These are phyloP conservation scores for Elaphurus davidianus DNA, from an alignment of 2,113 vertebrate genomes.

Conservation along the genomic window DNA sequence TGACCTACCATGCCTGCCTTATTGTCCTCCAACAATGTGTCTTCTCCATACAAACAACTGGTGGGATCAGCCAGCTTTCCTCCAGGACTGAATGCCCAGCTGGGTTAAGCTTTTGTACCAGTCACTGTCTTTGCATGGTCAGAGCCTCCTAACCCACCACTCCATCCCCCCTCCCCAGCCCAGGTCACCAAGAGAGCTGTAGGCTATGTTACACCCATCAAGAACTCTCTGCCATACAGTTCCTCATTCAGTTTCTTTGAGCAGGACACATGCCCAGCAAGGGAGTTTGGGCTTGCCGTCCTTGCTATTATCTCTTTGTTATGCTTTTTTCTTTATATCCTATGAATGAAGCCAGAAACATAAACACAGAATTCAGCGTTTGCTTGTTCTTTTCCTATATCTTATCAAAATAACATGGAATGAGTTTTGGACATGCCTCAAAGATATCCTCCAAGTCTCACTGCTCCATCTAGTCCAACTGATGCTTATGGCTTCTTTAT, in stretches of 20 bases:
- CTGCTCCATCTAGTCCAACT: neutral
- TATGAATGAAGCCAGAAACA: neutral
- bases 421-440: neutral
- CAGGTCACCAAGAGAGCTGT: neutral
- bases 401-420: neutral
- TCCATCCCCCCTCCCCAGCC: neutral
- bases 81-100: neutral
- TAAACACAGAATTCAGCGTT: neutral
- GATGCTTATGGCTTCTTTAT: neutral
- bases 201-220: neutral
- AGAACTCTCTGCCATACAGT: no score
- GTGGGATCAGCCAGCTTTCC: neutral
- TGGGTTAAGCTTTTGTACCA: neutral
- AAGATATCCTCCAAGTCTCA: neutral
- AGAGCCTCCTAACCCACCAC: no score
- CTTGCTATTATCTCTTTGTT: neutral
- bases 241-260: neutral
- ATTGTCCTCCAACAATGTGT: neutral
- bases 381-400: neutral
- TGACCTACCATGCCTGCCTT: neutral
- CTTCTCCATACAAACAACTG: neutral
- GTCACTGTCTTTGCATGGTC: neutral
- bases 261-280: neutral
- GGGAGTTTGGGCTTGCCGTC: neutral
- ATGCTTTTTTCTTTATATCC: neutral